Evolutionary conservation across 2,797 vertebrate species (phyloP).

Genomic region (Clamator glandarius): DNA sequence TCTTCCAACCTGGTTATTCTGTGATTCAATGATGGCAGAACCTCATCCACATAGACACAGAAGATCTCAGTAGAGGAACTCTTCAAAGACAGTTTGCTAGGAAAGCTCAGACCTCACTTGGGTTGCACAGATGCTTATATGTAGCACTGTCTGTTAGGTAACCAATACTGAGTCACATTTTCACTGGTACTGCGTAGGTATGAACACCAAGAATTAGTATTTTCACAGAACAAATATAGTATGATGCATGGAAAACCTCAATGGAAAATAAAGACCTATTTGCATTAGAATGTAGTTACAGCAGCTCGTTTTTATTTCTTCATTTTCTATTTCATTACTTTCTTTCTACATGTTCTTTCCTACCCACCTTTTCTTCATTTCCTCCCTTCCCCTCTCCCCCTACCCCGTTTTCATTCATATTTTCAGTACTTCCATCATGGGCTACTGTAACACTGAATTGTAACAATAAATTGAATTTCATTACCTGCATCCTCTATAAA

Average conservation of each 20-base stretch:
- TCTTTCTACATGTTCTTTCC: background rate
- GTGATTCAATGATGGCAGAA: background rate
- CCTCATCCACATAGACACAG: background rate
- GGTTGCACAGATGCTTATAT: background rate
- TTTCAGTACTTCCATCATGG: conserved; percentile 5
- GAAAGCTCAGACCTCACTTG: background rate
- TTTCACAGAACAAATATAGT: background rate
- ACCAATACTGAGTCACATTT: background rate
- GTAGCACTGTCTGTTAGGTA: background rate
- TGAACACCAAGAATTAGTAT: background rate
- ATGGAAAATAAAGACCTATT: background rate
- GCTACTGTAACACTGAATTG: conserved; percentile 17
- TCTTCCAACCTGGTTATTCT: no score
- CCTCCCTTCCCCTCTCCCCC: background rate
- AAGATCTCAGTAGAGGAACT: background rate
- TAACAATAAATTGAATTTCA: conserved; percentile 12
- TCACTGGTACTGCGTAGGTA: background rate
- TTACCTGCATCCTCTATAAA: conserved; percentile 12
- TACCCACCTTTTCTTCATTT: background rate
- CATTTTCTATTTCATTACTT: background rate
- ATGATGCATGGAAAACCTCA: background rate
- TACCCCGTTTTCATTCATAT: background rate
- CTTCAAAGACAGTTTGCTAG: background rate
- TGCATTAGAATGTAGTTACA: background rate
- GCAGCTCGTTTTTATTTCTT: background rate